phyloP scores from a whole-genome alignment of 2,888 invertebrate genomes.

The Parelbella ahira region DNA sequence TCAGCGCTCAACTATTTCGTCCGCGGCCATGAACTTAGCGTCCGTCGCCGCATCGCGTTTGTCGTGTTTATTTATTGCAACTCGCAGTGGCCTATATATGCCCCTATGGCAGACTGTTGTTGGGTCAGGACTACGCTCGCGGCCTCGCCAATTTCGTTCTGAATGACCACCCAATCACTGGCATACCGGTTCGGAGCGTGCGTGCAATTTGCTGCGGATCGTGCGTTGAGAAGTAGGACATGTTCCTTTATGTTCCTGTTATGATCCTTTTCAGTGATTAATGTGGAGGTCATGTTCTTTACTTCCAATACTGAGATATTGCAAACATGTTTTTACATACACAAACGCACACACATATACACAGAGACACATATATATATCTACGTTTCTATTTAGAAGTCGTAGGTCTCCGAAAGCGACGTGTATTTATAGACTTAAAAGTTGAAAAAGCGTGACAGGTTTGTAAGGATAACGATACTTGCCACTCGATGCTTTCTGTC shows the following conservation, averaged over 20 bases:
- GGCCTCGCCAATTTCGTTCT: constrained; percentile 20
- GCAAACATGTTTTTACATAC: no score
- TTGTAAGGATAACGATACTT: no score
- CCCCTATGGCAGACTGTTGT: constrained; percentile 30
- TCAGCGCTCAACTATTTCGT: no score
- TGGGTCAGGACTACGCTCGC: constrained; percentile 23
- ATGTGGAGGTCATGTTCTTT: neutral
- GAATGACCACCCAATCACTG: constrained; percentile 14
- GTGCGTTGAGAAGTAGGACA: constrained; percentile 9
- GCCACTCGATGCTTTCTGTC: no score
- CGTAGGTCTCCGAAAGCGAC: no score
- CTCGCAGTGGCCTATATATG: constrained; percentile 32
- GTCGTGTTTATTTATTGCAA: constrained; percentile 32
- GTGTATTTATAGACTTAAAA: no score
- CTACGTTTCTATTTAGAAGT: no score
- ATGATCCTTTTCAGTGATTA: neutral
- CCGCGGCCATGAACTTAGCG: constrained; percentile 32
- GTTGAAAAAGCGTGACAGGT: no score
- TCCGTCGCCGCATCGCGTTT: constrained; percentile 23
- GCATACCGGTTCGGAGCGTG: constrained; percentile 11
- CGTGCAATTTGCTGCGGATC: constrained; percentile 8
- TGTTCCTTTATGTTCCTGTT: constrained; percentile 6
- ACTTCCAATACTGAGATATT: no score
- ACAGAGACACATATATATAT: no score
- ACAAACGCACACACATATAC: no score